These are phyloP conservation scores for Heliopora coerulea DNA, from an alignment of 92 coral and sea anemone species.

Conservation along the genomic window DNA sequence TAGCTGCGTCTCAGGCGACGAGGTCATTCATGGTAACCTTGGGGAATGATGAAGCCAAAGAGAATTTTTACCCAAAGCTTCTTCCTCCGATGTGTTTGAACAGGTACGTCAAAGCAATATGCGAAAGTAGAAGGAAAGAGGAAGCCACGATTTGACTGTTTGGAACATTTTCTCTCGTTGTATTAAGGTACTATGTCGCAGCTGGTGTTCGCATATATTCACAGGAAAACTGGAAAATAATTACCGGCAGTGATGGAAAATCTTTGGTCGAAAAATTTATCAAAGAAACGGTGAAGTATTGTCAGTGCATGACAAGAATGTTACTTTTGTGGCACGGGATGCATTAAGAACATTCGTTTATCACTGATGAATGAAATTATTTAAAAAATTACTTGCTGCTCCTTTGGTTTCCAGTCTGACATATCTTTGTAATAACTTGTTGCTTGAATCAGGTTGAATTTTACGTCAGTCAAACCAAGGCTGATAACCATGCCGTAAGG, in stretches of 20 bases:
- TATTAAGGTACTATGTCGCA: conserved; percentile 75
- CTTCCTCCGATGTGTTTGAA: conserved; percentile 97
- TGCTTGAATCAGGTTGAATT: conserved; percentile 73
- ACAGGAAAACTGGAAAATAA: conserved; percentile 93
- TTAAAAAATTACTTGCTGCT: too few species aligned
- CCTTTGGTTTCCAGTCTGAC: too few species aligned
- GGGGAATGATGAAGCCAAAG: conserved; percentile 73
- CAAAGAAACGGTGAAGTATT: conserved; percentile 69
- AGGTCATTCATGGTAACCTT: conserved; percentile 89
- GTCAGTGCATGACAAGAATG: too few species aligned
- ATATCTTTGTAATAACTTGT: too few species aligned
- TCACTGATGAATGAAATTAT: too few species aligned
- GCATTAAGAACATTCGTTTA: too few species aligned
- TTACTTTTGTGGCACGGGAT: too few species aligned
- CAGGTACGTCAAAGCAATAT: conserved; percentile 68
- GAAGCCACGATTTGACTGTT: too few species aligned
- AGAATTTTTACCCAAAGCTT: conserved; percentile 75
- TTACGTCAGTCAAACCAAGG: conserved; percentile 91
- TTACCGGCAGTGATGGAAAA: conserved; percentile 84
- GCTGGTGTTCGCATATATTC: conserved; percentile 98
- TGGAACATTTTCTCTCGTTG: neutral
- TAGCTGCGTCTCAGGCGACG: conserved; percentile 94
- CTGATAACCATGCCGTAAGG: conserved; percentile 97
- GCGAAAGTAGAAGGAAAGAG: too few species aligned
- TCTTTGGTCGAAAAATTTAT: conserved; percentile 85